These are phyloP conservation scores for Spinus pinus DNA, from an alignment of 2,797 vertebrate species.

Conservation along the genomic window DNA sequence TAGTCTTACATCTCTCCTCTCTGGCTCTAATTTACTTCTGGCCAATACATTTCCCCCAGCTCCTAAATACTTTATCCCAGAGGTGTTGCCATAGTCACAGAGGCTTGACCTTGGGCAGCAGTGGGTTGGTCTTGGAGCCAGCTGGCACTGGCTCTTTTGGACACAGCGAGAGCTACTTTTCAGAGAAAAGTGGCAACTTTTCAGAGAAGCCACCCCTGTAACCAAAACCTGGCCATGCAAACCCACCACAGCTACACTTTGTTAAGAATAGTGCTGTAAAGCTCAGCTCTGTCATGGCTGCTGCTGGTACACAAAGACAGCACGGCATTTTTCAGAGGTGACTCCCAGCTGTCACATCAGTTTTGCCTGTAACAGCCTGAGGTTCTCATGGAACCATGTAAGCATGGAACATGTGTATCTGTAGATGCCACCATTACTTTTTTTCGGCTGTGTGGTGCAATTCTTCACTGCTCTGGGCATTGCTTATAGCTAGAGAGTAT, in stretches of 20 bases:
- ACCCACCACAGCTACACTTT: neutral
- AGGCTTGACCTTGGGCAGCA: neutral
- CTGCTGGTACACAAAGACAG: neutral
- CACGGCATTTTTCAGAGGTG: neutral
- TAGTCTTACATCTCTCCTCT: neutral
- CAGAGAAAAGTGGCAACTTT: neutral
- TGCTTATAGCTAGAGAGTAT: neutral
- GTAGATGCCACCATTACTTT: neutral
- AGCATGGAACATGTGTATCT: neutral
- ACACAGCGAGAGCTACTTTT: neutral
- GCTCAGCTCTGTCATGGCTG: neutral
- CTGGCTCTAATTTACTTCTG: neutral
- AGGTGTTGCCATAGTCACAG: neutral
- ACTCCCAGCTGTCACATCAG: neutral
- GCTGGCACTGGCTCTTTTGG: neutral
- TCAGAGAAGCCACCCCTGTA: neutral
- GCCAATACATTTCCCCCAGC: neutral
- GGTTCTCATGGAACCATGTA: accelerated
- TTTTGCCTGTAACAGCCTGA: neutral
- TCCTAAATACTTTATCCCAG: neutral
- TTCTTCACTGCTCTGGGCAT: neutral
- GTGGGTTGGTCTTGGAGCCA: accelerated
- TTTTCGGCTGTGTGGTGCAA: neutral
- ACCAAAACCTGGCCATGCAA: neutral
- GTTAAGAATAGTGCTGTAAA: neutral